These are phyloP conservation scores for Diplodus puntazzo DNA, from an alignment of 2,797 vertebrate genomes.

Conservation along the genomic window DNA sequence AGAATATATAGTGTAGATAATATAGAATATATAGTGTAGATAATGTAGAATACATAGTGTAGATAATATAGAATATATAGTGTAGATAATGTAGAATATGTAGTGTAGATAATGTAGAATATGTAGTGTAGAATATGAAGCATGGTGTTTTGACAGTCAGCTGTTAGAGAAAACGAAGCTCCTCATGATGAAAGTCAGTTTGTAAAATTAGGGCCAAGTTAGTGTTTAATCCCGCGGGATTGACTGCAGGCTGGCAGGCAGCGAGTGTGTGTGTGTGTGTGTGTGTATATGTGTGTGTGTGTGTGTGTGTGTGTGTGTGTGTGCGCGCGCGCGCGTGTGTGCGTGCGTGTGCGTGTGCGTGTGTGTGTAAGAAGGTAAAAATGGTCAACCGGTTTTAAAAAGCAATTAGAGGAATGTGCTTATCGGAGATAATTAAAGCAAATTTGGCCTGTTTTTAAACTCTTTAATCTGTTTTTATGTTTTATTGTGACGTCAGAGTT, in stretches of 20 bases:
- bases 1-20: no score
- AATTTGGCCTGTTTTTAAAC: constrained; percentile 52
- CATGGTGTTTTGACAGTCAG: not conserved
- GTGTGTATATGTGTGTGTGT: constrained; percentile 18
- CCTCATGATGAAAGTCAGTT: constrained; percentile 52
- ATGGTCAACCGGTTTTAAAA: constrained; percentile 70
- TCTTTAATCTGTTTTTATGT: constrained; percentile 32
- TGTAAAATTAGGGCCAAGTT: constrained; percentile 68
- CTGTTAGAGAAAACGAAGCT: constrained; percentile 30
- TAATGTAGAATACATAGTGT: no score
- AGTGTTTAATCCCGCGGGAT: constrained; percentile 61
- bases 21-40: no score
- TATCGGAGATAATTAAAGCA: constrained; percentile 75
- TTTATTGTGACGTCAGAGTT: not conserved
- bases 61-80: no score
- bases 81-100: no score
- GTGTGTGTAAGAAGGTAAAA: constrained; percentile 55
- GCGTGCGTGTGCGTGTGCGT: constrained; percentile 30
- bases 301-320: constrained; percentile 28
- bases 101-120: no score
- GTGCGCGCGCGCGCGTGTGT: constrained; percentile 17
- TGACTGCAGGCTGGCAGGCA: constrained; percentile 48
- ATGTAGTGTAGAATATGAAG: no score
- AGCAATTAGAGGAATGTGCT: constrained; percentile 78
- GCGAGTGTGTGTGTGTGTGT: constrained; percentile 19